Percentiles rank a stretch among this genome's conserved stretches.
Evolutionary conservation across 2,888 invertebrate species (phyloP).

Genomic region (Xestia xanthographa): DNA sequence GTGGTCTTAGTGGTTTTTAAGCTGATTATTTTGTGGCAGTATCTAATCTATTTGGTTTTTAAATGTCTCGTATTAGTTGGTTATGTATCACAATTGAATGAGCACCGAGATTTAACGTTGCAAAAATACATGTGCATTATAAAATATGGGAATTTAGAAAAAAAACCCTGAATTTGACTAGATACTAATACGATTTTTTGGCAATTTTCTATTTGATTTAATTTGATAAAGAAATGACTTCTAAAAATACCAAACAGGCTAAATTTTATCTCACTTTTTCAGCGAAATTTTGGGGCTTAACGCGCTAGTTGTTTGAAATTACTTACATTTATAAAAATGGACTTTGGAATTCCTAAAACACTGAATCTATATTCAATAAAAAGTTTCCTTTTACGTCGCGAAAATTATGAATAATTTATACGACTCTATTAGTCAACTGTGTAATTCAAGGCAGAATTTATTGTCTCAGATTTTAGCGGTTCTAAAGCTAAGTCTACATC

Average conservation of each 20-base stretch:
- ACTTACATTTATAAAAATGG: not conserved
- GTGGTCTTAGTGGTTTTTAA: slow-evolving; percentile 10
- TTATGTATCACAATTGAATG: not conserved
- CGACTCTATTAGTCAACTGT: slow-evolving; percentile 32
- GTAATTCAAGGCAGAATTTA: slow-evolving; percentile 42
- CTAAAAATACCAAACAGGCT: not conserved
- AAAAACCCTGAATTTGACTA: not conserved
- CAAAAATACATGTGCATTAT: not conserved
- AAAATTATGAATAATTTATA: slow-evolving; percentile 51
- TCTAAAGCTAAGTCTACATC: slow-evolving; percentile 7
- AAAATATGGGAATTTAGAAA: not conserved
- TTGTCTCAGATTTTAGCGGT: slow-evolving; percentile 31
- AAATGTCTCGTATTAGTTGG: not conserved
- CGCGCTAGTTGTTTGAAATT: not conserved
- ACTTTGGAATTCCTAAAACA: slow-evolving; percentile 11
- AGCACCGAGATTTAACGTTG: not conserved
- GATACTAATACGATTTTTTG: not conserved
- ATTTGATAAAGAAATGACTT: not conserved
- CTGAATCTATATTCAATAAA: slow-evolving; percentile 30
- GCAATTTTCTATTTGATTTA: not conserved
- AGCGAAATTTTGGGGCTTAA: not conserved
- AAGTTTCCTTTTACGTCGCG: slow-evolving; percentile 24
- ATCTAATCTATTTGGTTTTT: not conserved
- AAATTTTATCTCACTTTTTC: not conserved
- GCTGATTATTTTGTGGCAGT: not conserved